A percentile compares a stretch with the other conserved stretches of the same genome.
Conservation (phyloP, 2,113 vertebrate genomes). For the Camelus dromedarius region DNA sequence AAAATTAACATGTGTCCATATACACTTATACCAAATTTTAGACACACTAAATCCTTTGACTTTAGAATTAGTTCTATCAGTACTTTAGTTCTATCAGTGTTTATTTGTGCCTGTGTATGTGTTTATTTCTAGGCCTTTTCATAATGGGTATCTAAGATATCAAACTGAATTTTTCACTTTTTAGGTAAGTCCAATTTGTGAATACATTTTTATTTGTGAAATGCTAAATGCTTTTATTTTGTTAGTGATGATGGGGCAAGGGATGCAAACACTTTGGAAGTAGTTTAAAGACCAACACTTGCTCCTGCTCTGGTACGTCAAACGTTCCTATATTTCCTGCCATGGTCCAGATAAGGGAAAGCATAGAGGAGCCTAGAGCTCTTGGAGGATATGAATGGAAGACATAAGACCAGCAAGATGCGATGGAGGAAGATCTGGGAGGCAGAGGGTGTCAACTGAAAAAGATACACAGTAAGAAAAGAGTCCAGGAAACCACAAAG, state of each 20-base stretch:
- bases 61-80: not conserved
- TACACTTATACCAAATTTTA: not conserved
- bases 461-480: not conserved
- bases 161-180: not conserved
- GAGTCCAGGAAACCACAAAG: not conserved
- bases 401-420: not conserved
- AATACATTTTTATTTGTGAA: not conserved
- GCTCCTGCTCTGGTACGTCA: not conserved
- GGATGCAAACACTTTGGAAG: not conserved
- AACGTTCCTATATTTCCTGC: not conserved
- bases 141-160: not conserved
- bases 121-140: not conserved
- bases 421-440: not conserved
- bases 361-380: not conserved
- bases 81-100: not conserved
- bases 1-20: not conserved
- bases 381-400: not conserved
- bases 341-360: not conserved
- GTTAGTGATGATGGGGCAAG: not conserved
- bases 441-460: not conserved
- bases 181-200: not conserved
- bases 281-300: not conserved
- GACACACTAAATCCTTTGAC: not conserved
- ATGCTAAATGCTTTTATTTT: not conserved
- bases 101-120: not conserved